phyloP scores from a whole-genome alignment of 1,140 invertebrate species.

The Alviniconcha marisindica region DNA sequence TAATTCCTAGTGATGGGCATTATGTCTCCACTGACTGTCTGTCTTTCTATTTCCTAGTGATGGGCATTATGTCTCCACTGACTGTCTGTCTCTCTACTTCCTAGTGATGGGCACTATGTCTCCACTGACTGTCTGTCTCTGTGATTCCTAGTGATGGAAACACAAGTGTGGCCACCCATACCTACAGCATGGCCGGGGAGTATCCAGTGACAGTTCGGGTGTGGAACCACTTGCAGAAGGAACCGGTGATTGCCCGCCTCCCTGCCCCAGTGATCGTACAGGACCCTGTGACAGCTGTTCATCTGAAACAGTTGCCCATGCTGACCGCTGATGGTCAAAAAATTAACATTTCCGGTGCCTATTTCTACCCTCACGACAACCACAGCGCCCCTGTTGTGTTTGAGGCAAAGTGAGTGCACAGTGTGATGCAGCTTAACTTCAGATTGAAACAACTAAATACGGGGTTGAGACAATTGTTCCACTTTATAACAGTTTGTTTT shows the following conservation, averaged over 20 bases:
- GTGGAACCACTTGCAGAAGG: constrained; percentile 42
- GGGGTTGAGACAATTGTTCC: no score
- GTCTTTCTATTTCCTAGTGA: no score
- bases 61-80: no score
- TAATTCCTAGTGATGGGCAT: no score
- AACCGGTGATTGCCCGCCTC: constrained; percentile 33
- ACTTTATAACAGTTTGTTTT: constrained; percentile 16
- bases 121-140: constrained; percentile 12
- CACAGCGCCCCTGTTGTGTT: constrained; percentile 27
- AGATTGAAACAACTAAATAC: no score
- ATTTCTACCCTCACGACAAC: background rate
- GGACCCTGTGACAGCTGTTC: constrained; percentile 25
- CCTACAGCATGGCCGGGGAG: constrained; percentile 31
- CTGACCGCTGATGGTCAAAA: background rate
- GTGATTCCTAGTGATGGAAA: constrained; percentile 45
- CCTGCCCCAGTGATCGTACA: constrained; percentile 37
- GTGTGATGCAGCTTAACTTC: no score
- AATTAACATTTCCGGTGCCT: background rate
- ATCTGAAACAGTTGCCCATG: background rate
- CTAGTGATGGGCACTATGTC: no score
- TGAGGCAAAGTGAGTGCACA: constrained; percentile 43
- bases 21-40: no score
- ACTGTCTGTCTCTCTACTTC: no score
- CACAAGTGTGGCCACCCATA: constrained; percentile 36
- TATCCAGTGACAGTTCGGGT: constrained; percentile 47